phyloP scores from a whole-genome alignment of 2,797 vertebrate species.

The Hemibagrus guttatus region DNA sequence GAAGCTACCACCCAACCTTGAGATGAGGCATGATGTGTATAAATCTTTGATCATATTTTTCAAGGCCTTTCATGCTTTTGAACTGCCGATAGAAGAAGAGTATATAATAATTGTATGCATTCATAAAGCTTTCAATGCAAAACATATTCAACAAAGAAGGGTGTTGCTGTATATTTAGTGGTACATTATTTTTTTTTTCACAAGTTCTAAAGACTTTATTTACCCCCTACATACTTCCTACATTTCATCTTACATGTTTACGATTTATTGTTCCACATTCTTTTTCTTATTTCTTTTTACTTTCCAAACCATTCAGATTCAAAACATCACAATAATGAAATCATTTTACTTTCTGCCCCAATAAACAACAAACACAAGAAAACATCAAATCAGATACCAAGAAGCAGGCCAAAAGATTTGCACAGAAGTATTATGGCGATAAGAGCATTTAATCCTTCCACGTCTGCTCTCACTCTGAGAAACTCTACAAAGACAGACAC shows the following conservation, averaged over 20 bases:
- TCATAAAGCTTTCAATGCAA: constrained; percentile 44
- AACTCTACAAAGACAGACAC: constrained; percentile 52
- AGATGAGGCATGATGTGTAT: neutral
- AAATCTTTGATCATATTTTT: constrained; percentile 21
- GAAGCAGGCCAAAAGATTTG: constrained; percentile 60
- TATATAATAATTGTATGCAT: constrained; percentile 10
- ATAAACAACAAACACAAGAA: constrained; percentile 48
- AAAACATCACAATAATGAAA: constrained; percentile 56
- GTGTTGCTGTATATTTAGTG: constrained; percentile 59
- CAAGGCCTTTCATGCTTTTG: constrained; percentile 10
- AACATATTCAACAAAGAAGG: constrained; percentile 14
- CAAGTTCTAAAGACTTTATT: constrained; percentile 17
- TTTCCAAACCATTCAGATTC: constrained; percentile 58
- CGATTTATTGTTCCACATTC: constrained; percentile 31
- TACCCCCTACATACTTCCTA: neutral
- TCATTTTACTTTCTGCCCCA: constrained; percentile 44
- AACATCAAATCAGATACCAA: constrained; percentile 53
- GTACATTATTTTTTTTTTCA: constrained; percentile 74
- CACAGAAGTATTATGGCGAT: constrained; percentile 63
- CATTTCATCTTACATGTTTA: constrained; percentile 15
- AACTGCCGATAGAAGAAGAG: neutral
- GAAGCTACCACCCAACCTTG: neutral
- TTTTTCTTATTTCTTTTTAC: constrained; percentile 25
- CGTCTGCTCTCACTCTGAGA: constrained; percentile 55
- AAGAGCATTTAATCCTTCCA: constrained; percentile 69